These are phyloP conservation scores for Drosophila lutescens DNA, from an alignment of 2,888 invertebrate genomes.

Conservation along the genomic window DNA sequence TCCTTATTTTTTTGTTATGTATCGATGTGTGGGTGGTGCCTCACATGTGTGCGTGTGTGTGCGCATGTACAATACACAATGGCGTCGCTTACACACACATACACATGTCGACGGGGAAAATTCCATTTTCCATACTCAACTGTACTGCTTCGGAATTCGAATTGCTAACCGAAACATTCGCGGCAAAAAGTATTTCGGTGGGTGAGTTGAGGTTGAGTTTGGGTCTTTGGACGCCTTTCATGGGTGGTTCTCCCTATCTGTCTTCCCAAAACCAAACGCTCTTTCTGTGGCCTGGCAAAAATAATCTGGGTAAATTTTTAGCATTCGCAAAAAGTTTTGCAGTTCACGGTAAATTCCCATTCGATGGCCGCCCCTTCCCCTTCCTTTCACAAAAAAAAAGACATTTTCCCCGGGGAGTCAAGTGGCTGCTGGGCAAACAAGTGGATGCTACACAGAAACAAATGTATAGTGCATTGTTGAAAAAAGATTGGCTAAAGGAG, in stretches of 20 bases:
- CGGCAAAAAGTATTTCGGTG: conserved; percentile 53
- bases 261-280: background rate
- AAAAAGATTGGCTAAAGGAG: too few species aligned
- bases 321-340: conserved; percentile 54
- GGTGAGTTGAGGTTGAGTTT: background rate
- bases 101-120: conserved; percentile 51
- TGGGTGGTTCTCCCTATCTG: conserved; percentile 14
- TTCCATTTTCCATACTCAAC: conserved; percentile 77
- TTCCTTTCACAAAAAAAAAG: too few species aligned
- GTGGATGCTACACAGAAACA: conserved; percentile 29
- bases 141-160: conserved; percentile 76
- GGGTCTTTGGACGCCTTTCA: background rate
- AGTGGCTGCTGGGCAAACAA: conserved; percentile 48
- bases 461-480: background rate
- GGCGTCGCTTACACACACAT: conserved; percentile 30
- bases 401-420: conserved; percentile 34
- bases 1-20: conserved; percentile 6
- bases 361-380: conserved; percentile 31
- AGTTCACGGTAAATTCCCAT: conserved; percentile 51
- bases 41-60: conserved; percentile 14
- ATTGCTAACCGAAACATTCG: conserved; percentile 72
- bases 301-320: conserved; percentile 54
- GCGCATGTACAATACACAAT: conserved; percentile 53
- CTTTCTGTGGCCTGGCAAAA: conserved; percentile 47
- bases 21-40: conserved; percentile 37